These are phyloP conservation scores for Drosophila trapezifrons DNA, from an alignment of 1,140 invertebrate genomes.

Conservation along the genomic window DNA sequence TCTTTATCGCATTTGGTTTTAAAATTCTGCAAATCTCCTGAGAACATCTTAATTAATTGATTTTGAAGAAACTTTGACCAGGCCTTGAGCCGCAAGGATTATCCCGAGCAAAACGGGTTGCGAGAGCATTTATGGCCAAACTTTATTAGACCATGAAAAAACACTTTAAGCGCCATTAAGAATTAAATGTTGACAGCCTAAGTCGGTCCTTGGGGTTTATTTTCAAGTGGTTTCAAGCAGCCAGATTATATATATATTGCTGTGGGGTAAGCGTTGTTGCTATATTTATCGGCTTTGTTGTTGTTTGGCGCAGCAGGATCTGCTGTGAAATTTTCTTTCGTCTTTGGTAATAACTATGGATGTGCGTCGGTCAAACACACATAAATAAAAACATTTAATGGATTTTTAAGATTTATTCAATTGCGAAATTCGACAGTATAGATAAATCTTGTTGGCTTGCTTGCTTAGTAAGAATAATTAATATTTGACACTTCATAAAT, in stretches of 20 bases:
- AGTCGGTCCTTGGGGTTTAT: constrained; percentile 29
- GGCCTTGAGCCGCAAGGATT: constrained; percentile 29
- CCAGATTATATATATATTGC: constrained; percentile 14
- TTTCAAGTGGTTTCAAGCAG: constrained; percentile 25
- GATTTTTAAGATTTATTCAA: not conserved
- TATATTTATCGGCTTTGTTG: constrained; percentile 16
- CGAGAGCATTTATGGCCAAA: constrained; percentile 27
- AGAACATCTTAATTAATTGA: constrained; percentile 42
- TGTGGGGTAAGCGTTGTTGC: constrained; percentile 3
- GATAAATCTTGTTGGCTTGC: not conserved
- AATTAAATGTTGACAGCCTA: constrained; percentile 46
- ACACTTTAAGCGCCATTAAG: constrained; percentile 39
- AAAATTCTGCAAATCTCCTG: constrained; percentile 1
- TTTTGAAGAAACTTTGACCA: constrained; percentile 39
- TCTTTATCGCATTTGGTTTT: constrained; percentile 16
- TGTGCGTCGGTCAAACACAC: not conserved
- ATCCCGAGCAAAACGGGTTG: constrained; percentile 12
- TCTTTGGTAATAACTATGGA: not conserved
- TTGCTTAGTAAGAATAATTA: not conserved
- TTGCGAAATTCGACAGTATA: not conserved
- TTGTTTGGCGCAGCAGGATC: not conserved
- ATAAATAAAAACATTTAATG: constrained; percentile 1
- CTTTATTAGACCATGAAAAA: constrained; percentile 42
- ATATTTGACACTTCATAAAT: not conserved
- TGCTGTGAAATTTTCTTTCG: constrained; percentile 1